Evolutionary conservation across 2,113 vertebrate species (phyloP).

Genomic region (Xenotilapia caudafasciata): DNA sequence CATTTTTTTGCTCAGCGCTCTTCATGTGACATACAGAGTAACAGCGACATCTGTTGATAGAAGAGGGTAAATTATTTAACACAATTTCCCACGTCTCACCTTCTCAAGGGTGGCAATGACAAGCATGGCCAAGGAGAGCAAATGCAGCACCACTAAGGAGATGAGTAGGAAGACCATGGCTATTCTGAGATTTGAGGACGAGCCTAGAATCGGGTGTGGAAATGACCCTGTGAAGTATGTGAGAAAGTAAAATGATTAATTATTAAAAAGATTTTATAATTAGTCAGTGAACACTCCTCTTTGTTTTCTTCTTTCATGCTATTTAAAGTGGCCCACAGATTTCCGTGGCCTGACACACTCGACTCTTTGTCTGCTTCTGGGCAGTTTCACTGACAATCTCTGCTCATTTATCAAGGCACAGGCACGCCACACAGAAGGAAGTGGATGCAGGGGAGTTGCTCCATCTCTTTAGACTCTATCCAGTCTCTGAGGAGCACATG

Average conservation of each 20-base stretch:
- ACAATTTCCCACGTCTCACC: constrained; percentile 54
- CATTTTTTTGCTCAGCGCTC: not conserved
- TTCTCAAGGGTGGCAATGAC: constrained; percentile 84
- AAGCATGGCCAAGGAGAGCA: constrained; percentile 79
- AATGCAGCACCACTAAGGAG: constrained; percentile 74
- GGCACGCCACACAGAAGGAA: not conserved
- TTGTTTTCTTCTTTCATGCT: not conserved
- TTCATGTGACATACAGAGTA: not conserved
- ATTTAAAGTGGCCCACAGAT: not conserved
- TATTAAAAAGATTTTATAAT: not conserved
- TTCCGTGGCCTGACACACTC: not conserved
- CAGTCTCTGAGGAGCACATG: constrained; percentile 1
- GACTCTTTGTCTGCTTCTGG: not conserved
- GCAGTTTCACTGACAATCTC: constrained; percentile 32
- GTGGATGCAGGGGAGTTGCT: not conserved
- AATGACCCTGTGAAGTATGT: not conserved
- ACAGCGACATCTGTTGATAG: not conserved
- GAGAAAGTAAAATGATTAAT: not conserved
- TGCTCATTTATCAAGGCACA: constrained; percentile 1
- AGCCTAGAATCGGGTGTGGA: not conserved
- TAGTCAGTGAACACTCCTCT: not conserved
- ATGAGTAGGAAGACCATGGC: constrained; percentile 78
- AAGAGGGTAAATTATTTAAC: not conserved
- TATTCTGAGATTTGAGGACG: not conserved
- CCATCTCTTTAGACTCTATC: not conserved